Percentiles rank a stretch among this genome's conserved stretches.
phyloP scores from a whole-genome alignment of 2,888 invertebrate genomes.

The Eupsilia transversa region DNA sequence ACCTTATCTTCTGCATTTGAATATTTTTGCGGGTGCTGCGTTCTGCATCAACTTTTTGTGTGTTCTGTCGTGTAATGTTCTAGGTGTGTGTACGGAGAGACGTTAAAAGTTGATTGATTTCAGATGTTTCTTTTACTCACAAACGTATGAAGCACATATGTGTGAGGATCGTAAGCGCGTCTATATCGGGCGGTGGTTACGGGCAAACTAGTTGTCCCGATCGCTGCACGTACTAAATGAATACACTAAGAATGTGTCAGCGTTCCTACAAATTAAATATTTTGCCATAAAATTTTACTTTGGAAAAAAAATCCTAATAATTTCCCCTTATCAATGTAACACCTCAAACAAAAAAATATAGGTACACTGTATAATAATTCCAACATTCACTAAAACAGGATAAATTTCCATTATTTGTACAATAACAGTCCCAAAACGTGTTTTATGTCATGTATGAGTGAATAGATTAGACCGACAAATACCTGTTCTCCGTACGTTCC shows the following conservation, averaged over 20 bases:
- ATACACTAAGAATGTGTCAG: no score
- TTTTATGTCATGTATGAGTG: conserved; percentile 40
- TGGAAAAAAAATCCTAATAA: neutral
- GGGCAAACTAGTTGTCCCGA: no score
- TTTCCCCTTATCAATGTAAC: neutral
- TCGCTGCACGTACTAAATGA: no score
- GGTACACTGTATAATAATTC: neutral
- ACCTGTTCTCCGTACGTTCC: conserved; percentile 47
- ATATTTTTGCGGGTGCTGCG: neutral
- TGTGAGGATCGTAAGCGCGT: no score
- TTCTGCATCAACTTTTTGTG: no score
- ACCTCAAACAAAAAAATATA: neutral
- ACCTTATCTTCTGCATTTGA: neutral
- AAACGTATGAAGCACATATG: no score
- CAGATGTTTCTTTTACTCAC: no score
- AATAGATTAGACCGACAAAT: conserved; percentile 60
- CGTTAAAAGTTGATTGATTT: no score
- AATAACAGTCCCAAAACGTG: conserved; percentile 42
- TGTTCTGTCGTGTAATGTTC: no score
- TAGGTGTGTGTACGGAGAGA: no score
- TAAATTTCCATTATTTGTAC: conserved; percentile 20
- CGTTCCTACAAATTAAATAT: no score
- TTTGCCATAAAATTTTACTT: neutral
- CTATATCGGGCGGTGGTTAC: no score
- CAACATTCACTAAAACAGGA: conserved; percentile 16